A percentile compares a stretch with the other conserved stretches of the same genome.
These are phyloP conservation scores for Ophonus ardosiacus DNA, from an alignment of 2,888 invertebrate genomes.

Conservation along the genomic window DNA sequence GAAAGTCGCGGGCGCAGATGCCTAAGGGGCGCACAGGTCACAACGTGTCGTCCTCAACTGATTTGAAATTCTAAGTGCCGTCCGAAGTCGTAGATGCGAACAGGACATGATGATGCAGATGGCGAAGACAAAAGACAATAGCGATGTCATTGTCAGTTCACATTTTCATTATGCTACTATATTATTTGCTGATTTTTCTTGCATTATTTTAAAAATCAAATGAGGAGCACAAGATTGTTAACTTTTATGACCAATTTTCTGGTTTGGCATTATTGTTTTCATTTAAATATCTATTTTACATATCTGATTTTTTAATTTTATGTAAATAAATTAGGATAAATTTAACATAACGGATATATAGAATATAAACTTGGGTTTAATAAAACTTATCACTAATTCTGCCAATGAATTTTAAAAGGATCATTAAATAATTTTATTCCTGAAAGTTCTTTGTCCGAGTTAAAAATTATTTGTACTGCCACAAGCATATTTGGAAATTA, in stretches of 20 bases:
- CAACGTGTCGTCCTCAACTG: constrained; percentile 11
- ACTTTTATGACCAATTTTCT: neutral
- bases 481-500: too few relatives aligned
- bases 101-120: constrained; percentile 49
- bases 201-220: constrained; percentile 4
- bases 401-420: too few relatives aligned
- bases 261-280: neutral
- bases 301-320: neutral
- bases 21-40: constrained; percentile 13
- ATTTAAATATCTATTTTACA: neutral
- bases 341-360: too few relatives aligned
- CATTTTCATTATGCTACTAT: constrained; percentile 19
- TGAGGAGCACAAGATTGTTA: neutral
- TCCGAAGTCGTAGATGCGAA: constrained; percentile 23
- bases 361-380: too few relatives aligned
- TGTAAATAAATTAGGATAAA: neutral
- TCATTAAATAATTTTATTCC: too few relatives aligned
- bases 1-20: constrained; percentile 32
- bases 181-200: constrained; percentile 33
- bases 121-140: constrained; percentile 31
- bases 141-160: constrained; percentile 11
- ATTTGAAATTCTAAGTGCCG: constrained; percentile 54
- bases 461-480: too few relatives aligned
- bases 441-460: too few relatives aligned
- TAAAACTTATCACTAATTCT: too few relatives aligned